These are phyloP conservation scores for Sebastes minor DNA, from an alignment of 2,797 vertebrate species.

Conservation along the genomic window DNA sequence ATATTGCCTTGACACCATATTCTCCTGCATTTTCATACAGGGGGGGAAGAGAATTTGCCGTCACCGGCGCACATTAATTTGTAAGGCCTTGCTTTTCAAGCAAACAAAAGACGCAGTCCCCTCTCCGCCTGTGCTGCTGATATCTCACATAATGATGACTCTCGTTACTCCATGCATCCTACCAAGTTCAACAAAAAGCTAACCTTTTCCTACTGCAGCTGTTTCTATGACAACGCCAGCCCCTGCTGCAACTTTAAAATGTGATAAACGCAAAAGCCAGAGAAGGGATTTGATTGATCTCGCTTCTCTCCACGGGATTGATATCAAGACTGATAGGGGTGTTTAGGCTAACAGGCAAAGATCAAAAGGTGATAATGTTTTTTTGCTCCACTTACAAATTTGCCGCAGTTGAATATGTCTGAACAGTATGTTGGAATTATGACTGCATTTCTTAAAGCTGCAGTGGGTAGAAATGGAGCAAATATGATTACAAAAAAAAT, in stretches of 20 bases:
- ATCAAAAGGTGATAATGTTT: conserved; percentile 56
- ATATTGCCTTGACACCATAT: conserved; percentile 37
- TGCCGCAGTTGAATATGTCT: conserved; percentile 26
- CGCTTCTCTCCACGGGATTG: conserved; percentile 46
- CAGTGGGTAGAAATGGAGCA: too few relatives aligned
- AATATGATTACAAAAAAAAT: too few relatives aligned
- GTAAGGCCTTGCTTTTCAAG: conserved; percentile 49
- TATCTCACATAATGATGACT: conserved; percentile 74
- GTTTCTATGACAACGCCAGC: conserved; percentile 84
- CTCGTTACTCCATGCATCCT: conserved; percentile 71
- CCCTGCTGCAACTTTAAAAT: conserved; percentile 74
- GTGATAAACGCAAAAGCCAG: conserved; percentile 75
- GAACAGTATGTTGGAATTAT: not conserved
- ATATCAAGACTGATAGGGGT: conserved; percentile 49
- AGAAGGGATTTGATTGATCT: conserved; percentile 83
- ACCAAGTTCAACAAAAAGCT: conserved; percentile 76
- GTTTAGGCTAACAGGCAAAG: conserved; percentile 55
- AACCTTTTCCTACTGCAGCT: conserved; percentile 75
- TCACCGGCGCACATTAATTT: conserved; percentile 47
- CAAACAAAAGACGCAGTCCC: conserved; percentile 58
- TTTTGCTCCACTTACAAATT: conserved; percentile 28
- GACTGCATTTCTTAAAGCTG: not conserved
- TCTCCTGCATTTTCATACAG: conserved; percentile 24
- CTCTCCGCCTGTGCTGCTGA: conserved; percentile 38
- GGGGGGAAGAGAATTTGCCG: conserved; percentile 18